Evolutionary conservation across 2,113 vertebrate genomes (phyloP).

Genomic region (Stegastes partitus): DNA sequence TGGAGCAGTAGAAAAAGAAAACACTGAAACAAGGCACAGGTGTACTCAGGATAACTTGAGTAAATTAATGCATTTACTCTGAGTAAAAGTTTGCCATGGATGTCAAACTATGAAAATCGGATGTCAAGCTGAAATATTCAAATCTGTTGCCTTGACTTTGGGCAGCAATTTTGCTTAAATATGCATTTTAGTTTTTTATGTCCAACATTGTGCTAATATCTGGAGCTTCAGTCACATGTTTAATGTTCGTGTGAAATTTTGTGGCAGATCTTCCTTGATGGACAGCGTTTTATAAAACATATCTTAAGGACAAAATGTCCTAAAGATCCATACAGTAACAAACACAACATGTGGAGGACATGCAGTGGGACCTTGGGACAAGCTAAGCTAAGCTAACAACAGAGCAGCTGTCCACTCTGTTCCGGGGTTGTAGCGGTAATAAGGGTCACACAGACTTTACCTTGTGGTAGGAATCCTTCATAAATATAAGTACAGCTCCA

Average conservation of each 20-base stretch:
- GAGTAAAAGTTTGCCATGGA: no score
- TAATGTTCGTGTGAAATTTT: no score
- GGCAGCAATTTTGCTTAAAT: no score
- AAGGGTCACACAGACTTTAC: neutral
- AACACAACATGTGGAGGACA: conserved; percentile 40
- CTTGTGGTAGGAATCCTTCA: conserved; percentile 17
- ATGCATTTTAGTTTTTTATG: neutral
- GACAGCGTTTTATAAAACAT: neutral
- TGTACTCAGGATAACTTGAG: no score
- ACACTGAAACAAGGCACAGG: no score
- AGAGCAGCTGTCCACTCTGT: neutral
- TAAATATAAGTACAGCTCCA: neutral
- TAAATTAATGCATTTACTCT: no score
- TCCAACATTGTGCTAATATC: neutral
- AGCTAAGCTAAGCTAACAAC: conserved; percentile 57
- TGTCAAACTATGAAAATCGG: no score
- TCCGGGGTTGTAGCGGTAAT: rapidly evolving
- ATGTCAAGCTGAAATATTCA: no score
- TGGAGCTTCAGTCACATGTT: no score
- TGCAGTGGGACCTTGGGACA: conserved; percentile 26
- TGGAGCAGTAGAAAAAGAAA: no score
- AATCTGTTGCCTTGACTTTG: no score
- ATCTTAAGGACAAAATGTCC: no score
- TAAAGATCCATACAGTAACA: neutral
- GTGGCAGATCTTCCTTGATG: neutral